Evolutionary conservation across 2,797 vertebrate species (phyloP).

Genomic region (Platyrinchus mystaceus): DNA sequence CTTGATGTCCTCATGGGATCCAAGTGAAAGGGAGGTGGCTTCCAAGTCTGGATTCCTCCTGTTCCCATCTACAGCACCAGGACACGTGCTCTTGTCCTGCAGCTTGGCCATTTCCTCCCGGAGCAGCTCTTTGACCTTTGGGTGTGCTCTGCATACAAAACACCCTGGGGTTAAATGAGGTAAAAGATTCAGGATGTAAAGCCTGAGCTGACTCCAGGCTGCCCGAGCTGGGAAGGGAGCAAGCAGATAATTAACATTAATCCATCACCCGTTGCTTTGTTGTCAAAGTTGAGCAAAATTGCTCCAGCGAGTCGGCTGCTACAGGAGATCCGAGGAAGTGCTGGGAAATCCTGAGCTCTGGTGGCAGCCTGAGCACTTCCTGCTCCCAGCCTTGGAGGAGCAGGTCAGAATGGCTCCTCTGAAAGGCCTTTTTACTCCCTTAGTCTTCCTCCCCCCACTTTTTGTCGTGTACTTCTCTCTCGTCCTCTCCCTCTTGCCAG

Average conservation of each 20-base stretch:
- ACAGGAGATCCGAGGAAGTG: not conserved
- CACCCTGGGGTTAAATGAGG: not conserved
- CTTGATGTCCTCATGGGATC: not conserved
- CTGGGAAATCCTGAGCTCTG: not conserved
- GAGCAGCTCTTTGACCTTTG: not conserved
- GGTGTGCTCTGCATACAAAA: not conserved
- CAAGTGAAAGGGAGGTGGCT: not conserved
- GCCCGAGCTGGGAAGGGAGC: not conserved
- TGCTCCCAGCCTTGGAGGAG: not conserved
- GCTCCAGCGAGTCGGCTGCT: not conserved
- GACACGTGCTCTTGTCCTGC: not conserved
- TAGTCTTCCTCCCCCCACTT: not conserved
- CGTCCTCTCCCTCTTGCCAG: not conserved
- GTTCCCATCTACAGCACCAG: not conserved
- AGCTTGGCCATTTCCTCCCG: not conserved
- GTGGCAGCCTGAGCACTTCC: not conserved
- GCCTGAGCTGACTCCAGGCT: not conserved
- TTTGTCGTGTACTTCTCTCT: not conserved
- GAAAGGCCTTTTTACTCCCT: not conserved
- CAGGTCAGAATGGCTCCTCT: not conserved
- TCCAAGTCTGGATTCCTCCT: not conserved
- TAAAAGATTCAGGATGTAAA: not conserved
- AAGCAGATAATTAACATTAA: not conserved
- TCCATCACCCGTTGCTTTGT: not conserved
- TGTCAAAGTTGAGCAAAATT: not conserved